These are phyloP conservation scores for Stegana nigrithorax DNA, from an alignment of 2,888 invertebrate genomes.

Conservation along the genomic window DNA sequence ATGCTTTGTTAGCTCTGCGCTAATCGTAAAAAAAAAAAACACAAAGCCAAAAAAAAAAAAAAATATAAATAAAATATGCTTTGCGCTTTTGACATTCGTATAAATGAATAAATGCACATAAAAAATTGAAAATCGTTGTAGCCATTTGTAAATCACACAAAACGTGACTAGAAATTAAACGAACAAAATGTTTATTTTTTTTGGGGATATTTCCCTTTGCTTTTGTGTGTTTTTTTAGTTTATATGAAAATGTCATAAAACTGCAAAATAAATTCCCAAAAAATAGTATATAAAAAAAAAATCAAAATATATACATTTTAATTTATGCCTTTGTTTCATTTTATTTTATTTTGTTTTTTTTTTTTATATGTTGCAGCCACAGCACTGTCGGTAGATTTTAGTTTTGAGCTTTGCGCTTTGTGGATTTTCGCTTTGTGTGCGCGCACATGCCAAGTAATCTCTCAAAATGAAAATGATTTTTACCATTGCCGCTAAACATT, in stretches of 20 bases:
- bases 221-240: slow-evolving; percentile 14
- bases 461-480: slow-evolving; percentile 12
- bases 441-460: neutral
- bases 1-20: neutral
- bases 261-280: slow-evolving; percentile 48
- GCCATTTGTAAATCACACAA: slow-evolving; percentile 48
- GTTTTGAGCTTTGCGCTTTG: neutral
- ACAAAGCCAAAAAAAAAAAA: slow-evolving; percentile 18
- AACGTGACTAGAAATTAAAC: slow-evolving; percentile 58
- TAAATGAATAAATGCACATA: slow-evolving; percentile 4
- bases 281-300: slow-evolving; percentile 20
- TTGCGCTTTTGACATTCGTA: neutral
- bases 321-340: slow-evolving; percentile 31
- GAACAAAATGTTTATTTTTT: slow-evolving; percentile 28
- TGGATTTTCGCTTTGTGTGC: neutral
- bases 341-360: neutral
- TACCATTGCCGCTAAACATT: too few species aligned
- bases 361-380: neutral
- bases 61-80: slow-evolving; percentile 15
- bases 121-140: slow-evolving; percentile 38
- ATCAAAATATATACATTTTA: slow-evolving; percentile 36
- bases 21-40: neutral
- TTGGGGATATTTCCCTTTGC: too few species aligned
- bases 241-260: slow-evolving; percentile 47
- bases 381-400: neutral